phyloP scores from a whole-genome alignment of 2,113 vertebrate genomes.

The Uropsilus gracilis region DNA sequence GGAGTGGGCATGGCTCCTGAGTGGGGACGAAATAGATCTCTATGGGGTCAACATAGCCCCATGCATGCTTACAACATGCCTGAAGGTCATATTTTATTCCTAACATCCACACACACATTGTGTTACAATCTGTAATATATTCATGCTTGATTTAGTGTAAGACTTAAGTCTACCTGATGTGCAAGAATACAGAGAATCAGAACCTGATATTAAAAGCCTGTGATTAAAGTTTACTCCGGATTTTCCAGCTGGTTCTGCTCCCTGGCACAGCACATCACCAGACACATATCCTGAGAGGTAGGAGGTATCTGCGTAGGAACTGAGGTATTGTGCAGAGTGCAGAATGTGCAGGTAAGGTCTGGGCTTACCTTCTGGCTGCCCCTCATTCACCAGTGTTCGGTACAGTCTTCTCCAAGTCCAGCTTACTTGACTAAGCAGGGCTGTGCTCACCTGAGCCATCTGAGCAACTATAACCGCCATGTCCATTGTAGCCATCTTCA shows the following conservation, averaged over 20 bases:
- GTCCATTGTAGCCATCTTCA: background rate
- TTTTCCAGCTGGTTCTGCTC: background rate
- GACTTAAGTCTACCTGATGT: too few species aligned
- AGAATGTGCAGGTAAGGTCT: fast-evolving
- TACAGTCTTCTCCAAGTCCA: background rate
- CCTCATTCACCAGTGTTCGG: background rate
- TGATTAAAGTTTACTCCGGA: background rate
- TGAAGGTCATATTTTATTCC: too few species aligned
- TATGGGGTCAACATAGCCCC: too few species aligned
- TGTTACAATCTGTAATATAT: too few species aligned
- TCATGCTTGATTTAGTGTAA: too few species aligned
- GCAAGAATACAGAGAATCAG: background rate
- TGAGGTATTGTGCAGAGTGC: too few species aligned
- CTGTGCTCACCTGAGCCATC: too few species aligned
- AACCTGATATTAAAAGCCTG: background rate
- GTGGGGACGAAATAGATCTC: too few species aligned
- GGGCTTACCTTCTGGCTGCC: background rate
- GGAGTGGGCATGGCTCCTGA: too few species aligned
- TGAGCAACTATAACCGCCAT: too few species aligned
- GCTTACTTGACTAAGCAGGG: fast-evolving
- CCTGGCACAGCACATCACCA: background rate
- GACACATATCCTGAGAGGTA: background rate
- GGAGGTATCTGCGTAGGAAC: background rate
- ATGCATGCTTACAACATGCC: too few species aligned
- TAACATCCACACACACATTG: too few species aligned